Conservation (phyloP, 1,140 invertebrate species). For the Ostrea denselamellosa region DNA sequence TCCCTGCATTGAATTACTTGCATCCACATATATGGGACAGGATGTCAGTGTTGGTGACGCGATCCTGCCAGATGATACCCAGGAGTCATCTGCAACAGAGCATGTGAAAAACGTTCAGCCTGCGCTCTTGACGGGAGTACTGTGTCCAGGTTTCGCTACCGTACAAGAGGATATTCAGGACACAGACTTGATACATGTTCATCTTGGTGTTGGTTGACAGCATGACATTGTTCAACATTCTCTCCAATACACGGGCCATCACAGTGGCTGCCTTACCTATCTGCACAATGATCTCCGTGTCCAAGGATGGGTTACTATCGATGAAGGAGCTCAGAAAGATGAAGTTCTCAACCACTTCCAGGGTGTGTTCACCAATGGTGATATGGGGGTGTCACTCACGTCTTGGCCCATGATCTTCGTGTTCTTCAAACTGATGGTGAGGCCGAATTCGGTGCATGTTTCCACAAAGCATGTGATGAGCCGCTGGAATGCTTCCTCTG, state of each 20-base stretch:
- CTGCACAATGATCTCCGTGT: conserved; percentile 56
- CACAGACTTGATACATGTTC: conserved; percentile 38
- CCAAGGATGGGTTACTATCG: conserved; percentile 28
- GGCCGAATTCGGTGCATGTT: neutral
- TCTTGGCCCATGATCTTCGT: neutral
- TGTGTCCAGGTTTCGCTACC: conserved; percentile 43
- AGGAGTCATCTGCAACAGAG: conserved; percentile 44
- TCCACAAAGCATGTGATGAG: neutral
- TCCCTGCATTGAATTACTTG: too few species aligned
- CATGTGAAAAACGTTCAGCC: conserved; percentile 54
- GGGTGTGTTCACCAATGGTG: neutral
- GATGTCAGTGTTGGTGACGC: conserved; percentile 46
- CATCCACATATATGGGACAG: too few species aligned
- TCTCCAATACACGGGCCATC: neutral
- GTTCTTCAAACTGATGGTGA: neutral
- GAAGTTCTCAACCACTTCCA: neutral
- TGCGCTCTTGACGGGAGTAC: conserved; percentile 42
- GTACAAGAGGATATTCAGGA: conserved; percentile 44
- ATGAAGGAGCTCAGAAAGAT: neutral
- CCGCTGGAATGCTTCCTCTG: neutral
- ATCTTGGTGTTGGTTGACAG: conserved; percentile 41
- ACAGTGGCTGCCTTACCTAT: conserved; percentile 36
- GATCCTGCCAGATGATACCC: conserved; percentile 45
- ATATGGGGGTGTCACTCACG: neutral
- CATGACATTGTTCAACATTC: conserved; percentile 33